A percentile compares a stretch with the other conserved stretches of the same genome.
phyloP scores from a whole-genome alignment of 2,888 invertebrate genomes.

The Ethmia dodecea region DNA sequence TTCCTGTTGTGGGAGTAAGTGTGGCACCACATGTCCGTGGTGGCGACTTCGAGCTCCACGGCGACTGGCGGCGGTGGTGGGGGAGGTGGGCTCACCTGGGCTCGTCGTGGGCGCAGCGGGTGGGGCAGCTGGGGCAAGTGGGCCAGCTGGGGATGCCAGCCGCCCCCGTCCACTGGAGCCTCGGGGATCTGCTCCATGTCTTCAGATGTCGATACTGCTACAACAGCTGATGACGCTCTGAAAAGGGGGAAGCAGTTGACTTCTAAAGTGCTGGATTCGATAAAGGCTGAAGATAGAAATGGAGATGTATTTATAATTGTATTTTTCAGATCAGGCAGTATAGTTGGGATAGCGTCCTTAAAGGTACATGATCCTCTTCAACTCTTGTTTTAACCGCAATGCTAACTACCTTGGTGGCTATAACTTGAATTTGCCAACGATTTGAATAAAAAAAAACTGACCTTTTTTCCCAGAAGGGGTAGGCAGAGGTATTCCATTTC shows the following conservation, averaged over 20 bases:
- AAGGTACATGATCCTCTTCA: no score
- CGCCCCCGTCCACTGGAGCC: conserved; percentile 19
- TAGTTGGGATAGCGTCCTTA: no score
- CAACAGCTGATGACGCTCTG: conserved; percentile 34
- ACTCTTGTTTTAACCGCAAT: no score
- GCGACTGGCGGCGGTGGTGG: conserved; percentile 58
- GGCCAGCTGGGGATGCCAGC: conserved; percentile 52
- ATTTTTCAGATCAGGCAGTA: no score
- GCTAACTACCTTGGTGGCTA: no score
- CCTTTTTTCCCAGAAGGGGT: no score
- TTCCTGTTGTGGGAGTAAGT: conserved; percentile 16
- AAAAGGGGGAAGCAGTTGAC: conserved; percentile 6
- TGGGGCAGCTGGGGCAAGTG: conserved; percentile 21
- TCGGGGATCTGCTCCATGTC: conserved; percentile 20
- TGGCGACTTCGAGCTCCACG: conserved; percentile 64
- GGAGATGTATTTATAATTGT: no score
- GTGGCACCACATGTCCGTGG: conserved; percentile 63
- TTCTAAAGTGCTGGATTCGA: no score
- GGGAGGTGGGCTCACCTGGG: conserved; percentile 37
- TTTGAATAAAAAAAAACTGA: no score
- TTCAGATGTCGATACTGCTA: conserved; percentile 35
- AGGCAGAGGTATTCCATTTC: no score
- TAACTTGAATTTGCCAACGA: no score
- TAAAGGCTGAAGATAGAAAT: no score
- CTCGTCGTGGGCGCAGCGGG: conserved; percentile 25